Base-by-base conservation (phyloP, 2,113 vertebrate genomes). In the Pachycephala philippinensis region DNA sequence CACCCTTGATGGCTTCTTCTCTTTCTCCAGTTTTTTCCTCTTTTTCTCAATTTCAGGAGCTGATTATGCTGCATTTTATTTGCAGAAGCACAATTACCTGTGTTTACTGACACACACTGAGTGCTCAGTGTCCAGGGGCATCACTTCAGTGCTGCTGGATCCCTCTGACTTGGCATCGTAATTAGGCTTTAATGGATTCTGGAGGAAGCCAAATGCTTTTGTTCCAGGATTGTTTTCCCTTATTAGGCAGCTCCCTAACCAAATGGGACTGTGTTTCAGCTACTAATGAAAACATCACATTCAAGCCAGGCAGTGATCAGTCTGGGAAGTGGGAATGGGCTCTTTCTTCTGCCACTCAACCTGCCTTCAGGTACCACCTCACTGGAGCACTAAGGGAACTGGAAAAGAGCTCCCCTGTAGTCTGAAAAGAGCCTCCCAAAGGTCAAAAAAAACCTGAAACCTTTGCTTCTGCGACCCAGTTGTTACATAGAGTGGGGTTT, bases 181-280 rank as follows among this genome's bases (percentile, higher is more conserved):
- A 97, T 92, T 57, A 93, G 63, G 79, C 40, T 91, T 94, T 96
- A 89, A 96, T 75, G 26, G 75, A 94, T 96, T 96, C 94, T 45
- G 69, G 39, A 66, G 71, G 75, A 93, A 97, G 82, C 76, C 93
- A 96, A 97, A 91, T 35, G 72, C 57, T 94, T 96, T 94, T 91
- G 69, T 96, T 96, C 81, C 53, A 37, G 9, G 27, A 82, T 64
- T 93, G 71, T 86, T 84, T 95, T 84, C 53, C 78, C 40, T 30
- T 69, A 44, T 64, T 77, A 94, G 93, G 71, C 79, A 83, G 83
- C 76, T 96, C 16, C 3, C 69, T 91, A 95, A 89, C 81, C 88
- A 83, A 89, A 89, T 8, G 84, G 68, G 75, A 68, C n/a, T 53
- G 28, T 15, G 39, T 50, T 92, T 78, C 71, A 84, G 88, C 74